phyloP scores from a whole-genome alignment of 2,113 vertebrate species.

The Pyrgilauda ruficollis region DNA sequence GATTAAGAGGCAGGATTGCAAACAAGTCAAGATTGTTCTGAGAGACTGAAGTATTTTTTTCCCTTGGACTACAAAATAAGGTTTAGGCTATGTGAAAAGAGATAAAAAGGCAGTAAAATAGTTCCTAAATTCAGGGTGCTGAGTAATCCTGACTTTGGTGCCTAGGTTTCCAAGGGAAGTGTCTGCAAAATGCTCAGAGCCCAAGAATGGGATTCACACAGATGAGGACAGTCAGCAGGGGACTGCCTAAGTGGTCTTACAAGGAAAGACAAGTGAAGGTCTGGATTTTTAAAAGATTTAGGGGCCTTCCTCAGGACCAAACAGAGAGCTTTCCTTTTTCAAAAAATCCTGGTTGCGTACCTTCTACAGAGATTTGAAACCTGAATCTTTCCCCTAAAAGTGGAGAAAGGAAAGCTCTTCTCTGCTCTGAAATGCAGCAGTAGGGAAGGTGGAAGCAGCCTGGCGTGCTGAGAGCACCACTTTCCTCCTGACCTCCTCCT shows the following conservation, averaged over 20 bases:
- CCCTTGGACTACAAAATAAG: neutral
- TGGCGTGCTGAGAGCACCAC: neutral
- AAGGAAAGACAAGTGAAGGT: neutral
- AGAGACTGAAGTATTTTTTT: neutral
- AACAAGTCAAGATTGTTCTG: neutral
- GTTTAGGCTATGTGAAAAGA: neutral
- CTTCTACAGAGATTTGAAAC: neutral
- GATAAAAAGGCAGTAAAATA: neutral
- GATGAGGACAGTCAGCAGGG: neutral
- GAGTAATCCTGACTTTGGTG: neutral
- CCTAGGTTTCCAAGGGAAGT: neutral
- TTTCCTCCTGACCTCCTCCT: neutral
- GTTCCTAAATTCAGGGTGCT: neutral
- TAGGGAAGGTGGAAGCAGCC: neutral
- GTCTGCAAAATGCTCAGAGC: neutral
- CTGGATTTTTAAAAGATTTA: neutral
- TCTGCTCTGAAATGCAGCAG: accelerated
- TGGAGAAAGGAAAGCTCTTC: neutral
- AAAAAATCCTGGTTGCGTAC: neutral
- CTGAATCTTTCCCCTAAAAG: neutral
- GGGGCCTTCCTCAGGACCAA: neutral
- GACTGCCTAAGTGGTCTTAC: neutral
- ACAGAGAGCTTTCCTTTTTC: neutral
- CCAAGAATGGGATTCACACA: neutral
- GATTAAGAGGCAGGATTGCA: neutral